Percentiles rank a stretch among this genome's conserved stretches.
phyloP scores from a whole-genome alignment of 92 coral and sea anemone genomes.

The Plumapathes pennacea region DNA sequence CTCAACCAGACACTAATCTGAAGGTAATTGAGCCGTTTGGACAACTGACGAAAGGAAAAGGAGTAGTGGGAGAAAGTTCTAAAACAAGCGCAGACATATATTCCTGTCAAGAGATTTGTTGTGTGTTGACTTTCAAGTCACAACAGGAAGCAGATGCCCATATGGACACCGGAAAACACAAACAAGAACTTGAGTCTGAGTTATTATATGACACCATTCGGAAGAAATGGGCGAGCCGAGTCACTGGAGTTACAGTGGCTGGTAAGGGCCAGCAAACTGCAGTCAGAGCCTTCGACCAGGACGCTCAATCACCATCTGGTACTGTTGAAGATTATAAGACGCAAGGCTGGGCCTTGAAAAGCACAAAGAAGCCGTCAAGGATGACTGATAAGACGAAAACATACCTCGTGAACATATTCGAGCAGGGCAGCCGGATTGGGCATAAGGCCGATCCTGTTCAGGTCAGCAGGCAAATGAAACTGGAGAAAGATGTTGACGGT shows the following conservation, averaged over 20 bases:
- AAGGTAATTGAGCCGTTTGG: conserved; percentile 8
- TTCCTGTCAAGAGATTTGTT: conserved; percentile 13
- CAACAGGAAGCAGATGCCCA: conserved; percentile 11
- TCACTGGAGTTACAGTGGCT: conserved; percentile 10
- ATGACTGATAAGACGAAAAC: conserved; percentile 29
- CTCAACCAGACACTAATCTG: conserved; percentile 10
- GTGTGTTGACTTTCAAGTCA: conserved; percentile 21
- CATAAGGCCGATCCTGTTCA: conserved; percentile 35
- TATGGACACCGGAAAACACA: conserved; percentile 30
- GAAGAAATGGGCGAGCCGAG: conserved; percentile 16
- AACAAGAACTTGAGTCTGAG: conserved; percentile 2
- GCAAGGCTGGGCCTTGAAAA: conserved; percentile 44
- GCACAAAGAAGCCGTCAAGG: conserved; percentile 8
- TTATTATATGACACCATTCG: conserved; percentile 15
- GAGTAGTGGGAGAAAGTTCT: conserved; percentile 1
- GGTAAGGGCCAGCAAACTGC: conserved; percentile 1
- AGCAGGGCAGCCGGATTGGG: conserved; percentile 13
- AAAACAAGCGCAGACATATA: conserved; percentile 14
- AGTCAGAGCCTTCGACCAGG: neutral
- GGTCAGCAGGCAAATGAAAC: conserved; percentile 28
- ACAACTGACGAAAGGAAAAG: no score
- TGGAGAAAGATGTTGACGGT: conserved; percentile 15
- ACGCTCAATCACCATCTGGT: neutral
- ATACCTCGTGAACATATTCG: conserved; percentile 18
- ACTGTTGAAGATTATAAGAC: neutral